phyloP scores from a whole-genome alignment of 2,113 vertebrate genomes.

The Suricata suricatta region DNA sequence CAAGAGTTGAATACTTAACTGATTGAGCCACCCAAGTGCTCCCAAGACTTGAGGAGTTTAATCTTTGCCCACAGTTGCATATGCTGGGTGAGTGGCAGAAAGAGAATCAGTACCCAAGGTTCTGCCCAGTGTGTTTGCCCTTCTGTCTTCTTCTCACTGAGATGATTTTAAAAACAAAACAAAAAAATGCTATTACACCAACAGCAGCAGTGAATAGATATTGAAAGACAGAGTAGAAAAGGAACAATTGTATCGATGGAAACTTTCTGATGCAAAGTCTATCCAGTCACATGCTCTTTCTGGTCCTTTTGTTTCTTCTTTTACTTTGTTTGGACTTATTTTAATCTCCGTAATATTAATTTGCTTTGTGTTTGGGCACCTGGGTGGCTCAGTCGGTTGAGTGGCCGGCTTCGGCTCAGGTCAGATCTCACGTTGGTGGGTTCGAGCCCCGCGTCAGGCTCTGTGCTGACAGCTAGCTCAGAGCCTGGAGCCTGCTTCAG shows the following conservation, averaged over 20 bases:
- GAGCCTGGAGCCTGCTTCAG: too few species aligned
- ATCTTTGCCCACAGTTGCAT: neutral
- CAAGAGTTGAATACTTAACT: too few species aligned
- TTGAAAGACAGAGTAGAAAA: conserved; percentile 59
- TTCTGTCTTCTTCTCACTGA: neutral
- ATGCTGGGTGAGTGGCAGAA: neutral
- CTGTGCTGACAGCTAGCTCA: too few species aligned
- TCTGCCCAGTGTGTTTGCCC: neutral
- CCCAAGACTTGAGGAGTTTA: neutral
- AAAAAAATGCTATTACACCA: neutral
- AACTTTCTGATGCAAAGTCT: conserved; percentile 58
- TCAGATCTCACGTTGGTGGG: too few species aligned
- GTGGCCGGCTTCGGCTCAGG: too few species aligned
- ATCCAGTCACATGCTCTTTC: conserved; percentile 58
- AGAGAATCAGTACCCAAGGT: neutral
- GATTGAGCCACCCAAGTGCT: too few species aligned
- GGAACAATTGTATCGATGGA: conserved; percentile 49
- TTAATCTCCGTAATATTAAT: conserved; percentile 62
- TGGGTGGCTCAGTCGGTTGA: too few species aligned
- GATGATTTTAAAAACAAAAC: neutral
- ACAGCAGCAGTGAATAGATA: neutral
- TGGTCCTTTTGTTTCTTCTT: conserved; percentile 54
- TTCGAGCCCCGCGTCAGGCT: too few species aligned
- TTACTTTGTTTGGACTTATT: conserved; percentile 71
- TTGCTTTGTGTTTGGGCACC: neutral